Conservation (phyloP, 2,113 vertebrate genomes). For the Pipra filicauda region DNA sequence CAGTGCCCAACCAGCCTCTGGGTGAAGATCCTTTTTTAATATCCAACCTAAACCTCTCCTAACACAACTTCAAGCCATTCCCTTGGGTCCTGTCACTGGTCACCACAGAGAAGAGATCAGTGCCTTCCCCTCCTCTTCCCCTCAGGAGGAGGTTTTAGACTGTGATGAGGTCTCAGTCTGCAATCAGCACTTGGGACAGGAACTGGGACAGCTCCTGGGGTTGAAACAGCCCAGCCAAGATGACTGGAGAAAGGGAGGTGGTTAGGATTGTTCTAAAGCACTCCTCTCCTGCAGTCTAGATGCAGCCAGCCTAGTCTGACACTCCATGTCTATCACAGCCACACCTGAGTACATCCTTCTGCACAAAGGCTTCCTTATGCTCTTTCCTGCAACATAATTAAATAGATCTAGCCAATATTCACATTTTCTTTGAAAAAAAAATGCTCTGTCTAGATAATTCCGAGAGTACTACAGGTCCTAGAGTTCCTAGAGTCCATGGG, state of each 20-base stretch:
- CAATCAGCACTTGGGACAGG: neutral
- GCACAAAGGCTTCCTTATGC: neutral
- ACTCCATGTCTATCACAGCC: neutral
- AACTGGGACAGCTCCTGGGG: neutral
- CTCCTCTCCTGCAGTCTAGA: neutral
- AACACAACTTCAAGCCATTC: neutral
- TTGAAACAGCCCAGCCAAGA: neutral
- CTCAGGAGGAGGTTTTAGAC: neutral
- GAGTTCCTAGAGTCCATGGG: neutral
- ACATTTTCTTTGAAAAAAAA: neutral
- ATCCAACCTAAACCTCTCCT: neutral
- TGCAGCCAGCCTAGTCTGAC: neutral
- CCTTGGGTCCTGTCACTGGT: neutral
- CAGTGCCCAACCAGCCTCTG: neutral
- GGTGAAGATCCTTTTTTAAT: neutral
- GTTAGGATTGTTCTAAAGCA: neutral
- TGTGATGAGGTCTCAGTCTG: neutral
- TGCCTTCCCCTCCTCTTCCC: neutral
- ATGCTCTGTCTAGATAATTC: neutral
- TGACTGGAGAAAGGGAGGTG: neutral
- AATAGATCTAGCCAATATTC: neutral
- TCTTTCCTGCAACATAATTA: neutral
- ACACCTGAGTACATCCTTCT: neutral
- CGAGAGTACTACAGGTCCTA: neutral
- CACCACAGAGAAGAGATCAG: neutral